These are phyloP conservation scores for Argynnis bischoffii DNA, from an alignment of 2,888 invertebrate species.

Conservation along the genomic window DNA sequence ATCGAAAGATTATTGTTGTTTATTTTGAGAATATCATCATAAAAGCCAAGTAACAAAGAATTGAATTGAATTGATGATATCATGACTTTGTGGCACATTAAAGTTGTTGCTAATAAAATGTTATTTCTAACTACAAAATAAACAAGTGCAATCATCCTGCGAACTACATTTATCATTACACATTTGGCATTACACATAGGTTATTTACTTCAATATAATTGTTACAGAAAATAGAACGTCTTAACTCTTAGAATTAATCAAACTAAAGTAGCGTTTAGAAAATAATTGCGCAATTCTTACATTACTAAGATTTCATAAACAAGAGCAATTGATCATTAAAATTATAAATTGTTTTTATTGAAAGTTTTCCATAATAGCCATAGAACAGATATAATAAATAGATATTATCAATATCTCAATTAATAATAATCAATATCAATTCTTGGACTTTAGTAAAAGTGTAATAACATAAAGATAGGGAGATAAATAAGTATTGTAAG, in stretches of 20 bases:
- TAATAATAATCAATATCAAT: background rate
- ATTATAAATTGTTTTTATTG: constrained; percentile 13
- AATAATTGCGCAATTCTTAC: constrained; percentile 14
- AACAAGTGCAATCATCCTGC: background rate
- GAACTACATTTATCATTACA: constrained; percentile 13
- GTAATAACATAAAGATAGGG: constrained; percentile 1
- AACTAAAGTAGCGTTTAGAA: constrained; percentile 11
- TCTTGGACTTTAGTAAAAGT: background rate
- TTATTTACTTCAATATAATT: constrained; percentile 23
- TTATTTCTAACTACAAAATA: background rate
- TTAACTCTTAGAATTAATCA: constrained; percentile 3
- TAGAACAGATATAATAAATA: background rate
- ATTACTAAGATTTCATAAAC: constrained; percentile 15
- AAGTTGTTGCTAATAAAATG: background rate
- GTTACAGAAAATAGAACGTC: constrained; percentile 14
- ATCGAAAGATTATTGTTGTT: too few relatives aligned
- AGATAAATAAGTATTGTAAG: too few relatives aligned
- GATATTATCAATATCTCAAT: background rate
- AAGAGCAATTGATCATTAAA: constrained; percentile 11
- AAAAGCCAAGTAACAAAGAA: too few relatives aligned
- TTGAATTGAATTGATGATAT: too few relatives aligned
- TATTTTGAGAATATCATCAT: too few relatives aligned
- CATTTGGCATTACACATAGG: constrained; percentile 15
- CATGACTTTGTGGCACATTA: too few relatives aligned
- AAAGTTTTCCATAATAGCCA: constrained; percentile 10